Evolutionary conservation across 2,888 invertebrate genomes (phyloP).

Genomic region (Dolichomitus sp.): DNA sequence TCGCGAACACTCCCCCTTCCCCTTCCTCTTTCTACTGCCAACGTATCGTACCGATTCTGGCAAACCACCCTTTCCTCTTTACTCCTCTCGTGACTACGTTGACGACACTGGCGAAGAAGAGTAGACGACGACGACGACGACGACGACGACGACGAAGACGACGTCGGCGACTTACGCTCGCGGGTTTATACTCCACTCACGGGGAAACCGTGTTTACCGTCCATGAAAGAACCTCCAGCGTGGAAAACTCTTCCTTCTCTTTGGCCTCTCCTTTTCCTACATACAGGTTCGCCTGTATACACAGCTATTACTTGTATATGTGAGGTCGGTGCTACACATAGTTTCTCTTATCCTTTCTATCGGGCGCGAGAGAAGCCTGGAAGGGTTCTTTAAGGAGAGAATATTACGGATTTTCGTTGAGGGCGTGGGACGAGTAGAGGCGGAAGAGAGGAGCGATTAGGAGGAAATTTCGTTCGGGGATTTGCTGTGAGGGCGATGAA

Average conservation of each 20-base stretch:
- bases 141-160: conserved; percentile 23
- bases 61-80: conserved; percentile 31
- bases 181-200: conserved; percentile 55
- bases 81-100: conserved; percentile 25
- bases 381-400: conserved; percentile 29
- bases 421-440: neutral
- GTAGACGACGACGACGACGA: conserved; percentile 11
- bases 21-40: neutral
- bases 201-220: conserved; percentile 62
- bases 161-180: conserved; percentile 41
- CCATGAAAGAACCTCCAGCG: conserved; percentile 53
- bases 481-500: neutral
- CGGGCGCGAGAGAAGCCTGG: neutral
- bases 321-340: neutral
- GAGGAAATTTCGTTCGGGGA: conserved; percentile 42
- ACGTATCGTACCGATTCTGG: conserved; percentile 37
- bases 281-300: neutral
- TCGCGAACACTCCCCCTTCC: conserved; percentile 21
- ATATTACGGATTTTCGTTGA: conserved; percentile 41
- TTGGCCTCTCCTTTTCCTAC: conserved; percentile 4
- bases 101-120: conserved; percentile 6
- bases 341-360: conserved; percentile 29
- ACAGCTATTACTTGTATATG: neutral
- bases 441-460: conserved; percentile 24
- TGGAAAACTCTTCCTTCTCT: conserved; percentile 28